Base-by-base conservation (phyloP, 37 sponge, comb jelly and placozoan species). In the Cladorhizidae sp. region DNA sequence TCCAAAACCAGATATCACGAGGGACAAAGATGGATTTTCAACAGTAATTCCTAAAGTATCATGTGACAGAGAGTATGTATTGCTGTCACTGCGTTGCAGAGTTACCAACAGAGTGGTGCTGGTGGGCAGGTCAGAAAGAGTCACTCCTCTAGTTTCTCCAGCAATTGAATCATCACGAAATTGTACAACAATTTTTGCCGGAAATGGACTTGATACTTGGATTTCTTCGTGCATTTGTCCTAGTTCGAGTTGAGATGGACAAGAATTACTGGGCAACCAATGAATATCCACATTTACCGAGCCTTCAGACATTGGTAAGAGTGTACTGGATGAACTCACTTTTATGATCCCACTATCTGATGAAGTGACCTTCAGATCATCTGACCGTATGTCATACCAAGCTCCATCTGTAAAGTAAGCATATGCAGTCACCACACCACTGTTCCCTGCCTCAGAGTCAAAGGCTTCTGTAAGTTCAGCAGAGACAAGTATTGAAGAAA, bases 321-420 rank as follows among this genome's bases (percentile, higher is more conserved):
- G n/a, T 25, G n/a, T 57, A n/a, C n/a, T n/a, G 35, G 23, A 49
- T 33, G 12, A 36, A 2, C 64, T 25, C 8, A 51, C 40, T 14
- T 20, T 40, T 29, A 31, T 0, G 3, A 57, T 58, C n/a, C 31
- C 8, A 1, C 51, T 40, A 3, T 43, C 80, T 11, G 12, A 29
- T 21, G 64, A 28, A 70, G 80, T 67, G 57, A 49, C 8, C 3
- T 26, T 42, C 39, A 72, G 52, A 17, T 49, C 52, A 49, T 12
- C 26, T 38, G 41, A 52, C 45, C 77, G 51, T 17, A 88, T 56
- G 18, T 49, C 42, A 50, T 55, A 45, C 8, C 79, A 15, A 26
- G 70, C 70, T 15, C 88, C 92, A 84, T 92, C 92, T 41, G 80
- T 76, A 77, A 80, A 84, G 58, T 87, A 84, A 14, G 80, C 77